These are phyloP conservation scores for Phortica variegata DNA, from an alignment of 1,140 invertebrate species.

Conservation along the genomic window DNA sequence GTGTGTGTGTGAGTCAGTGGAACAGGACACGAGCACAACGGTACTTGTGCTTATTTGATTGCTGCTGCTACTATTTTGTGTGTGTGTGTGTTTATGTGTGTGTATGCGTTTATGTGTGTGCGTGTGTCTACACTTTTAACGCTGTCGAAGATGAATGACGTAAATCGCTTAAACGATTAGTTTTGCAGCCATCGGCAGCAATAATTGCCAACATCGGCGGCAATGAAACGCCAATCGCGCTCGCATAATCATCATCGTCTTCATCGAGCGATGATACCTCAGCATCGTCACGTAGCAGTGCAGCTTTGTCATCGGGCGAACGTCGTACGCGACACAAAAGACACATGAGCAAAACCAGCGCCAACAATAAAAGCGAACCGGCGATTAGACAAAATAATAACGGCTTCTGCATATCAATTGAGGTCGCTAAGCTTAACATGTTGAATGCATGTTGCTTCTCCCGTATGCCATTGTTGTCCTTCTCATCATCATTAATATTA, in stretches of 20 bases:
- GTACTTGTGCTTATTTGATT: not conserved
- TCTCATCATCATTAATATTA: not conserved
- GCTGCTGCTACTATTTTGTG: not conserved
- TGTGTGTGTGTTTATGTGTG: not conserved
- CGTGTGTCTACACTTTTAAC: constrained; percentile 15
- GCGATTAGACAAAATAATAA: constrained; percentile 11
- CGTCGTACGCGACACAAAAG: not conserved
- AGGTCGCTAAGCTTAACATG: constrained; percentile 15
- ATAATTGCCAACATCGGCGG: too few relatives aligned
- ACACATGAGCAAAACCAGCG: constrained; percentile 2
- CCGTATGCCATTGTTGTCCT: constrained; percentile 3
- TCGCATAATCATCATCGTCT: too few relatives aligned
- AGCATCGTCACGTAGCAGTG: constrained; percentile 6
- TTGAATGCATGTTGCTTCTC: constrained; percentile 24
- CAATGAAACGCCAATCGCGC: too few relatives aligned
- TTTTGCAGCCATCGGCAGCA: too few relatives aligned
- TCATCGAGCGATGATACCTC: not conserved
- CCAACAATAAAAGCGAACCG: constrained; percentile 7
- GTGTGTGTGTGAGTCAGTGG: not conserved
- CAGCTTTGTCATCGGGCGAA: constrained; percentile 14
- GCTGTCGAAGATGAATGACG: too few relatives aligned
- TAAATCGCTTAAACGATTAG: too few relatives aligned
- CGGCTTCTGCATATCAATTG: constrained; percentile 18
- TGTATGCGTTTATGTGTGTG: constrained; percentile 20
- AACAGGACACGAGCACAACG: not conserved